phyloP scores from a whole-genome alignment of 1,140 invertebrate species.

The Drosophila mayri region DNA sequence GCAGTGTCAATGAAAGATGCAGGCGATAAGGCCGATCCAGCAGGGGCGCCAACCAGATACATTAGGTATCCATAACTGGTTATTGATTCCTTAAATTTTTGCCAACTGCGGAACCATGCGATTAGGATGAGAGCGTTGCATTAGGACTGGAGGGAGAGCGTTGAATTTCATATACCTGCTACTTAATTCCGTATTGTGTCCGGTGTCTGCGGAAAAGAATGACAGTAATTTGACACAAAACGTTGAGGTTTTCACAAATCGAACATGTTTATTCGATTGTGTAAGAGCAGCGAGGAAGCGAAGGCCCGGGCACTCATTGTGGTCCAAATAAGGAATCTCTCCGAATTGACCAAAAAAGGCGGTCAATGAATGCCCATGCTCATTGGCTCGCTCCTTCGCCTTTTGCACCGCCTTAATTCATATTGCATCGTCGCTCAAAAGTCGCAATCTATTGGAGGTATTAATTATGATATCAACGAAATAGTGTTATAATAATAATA shows the following conservation, averaged over 20 bases:
- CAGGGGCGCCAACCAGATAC: constrained; percentile 26
- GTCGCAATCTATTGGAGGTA: not conserved
- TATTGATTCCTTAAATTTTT: constrained; percentile 59
- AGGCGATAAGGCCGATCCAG: constrained; percentile 56
- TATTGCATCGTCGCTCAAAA: constrained; percentile 28
- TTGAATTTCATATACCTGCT: constrained; percentile 27
- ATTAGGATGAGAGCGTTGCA: constrained; percentile 26
- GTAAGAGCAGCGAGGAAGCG: constrained; percentile 9
- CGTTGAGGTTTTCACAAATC: constrained; percentile 57
- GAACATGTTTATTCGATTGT: constrained; percentile 72
- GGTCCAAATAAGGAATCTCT: constrained; percentile 60
- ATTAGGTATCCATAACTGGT: constrained; percentile 64
- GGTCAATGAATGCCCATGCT: constrained; percentile 23
- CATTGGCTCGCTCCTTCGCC: constrained; percentile 36
- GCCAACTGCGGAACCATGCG: constrained; percentile 20
- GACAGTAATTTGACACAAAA: constrained; percentile 77
- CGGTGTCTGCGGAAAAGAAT: constrained; percentile 59
- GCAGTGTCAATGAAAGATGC: constrained; percentile 58
- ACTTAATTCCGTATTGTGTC: constrained; percentile 50
- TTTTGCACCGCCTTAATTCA: constrained; percentile 38
- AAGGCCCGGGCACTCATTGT: constrained; percentile 42
- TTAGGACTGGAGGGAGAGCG: constrained; percentile 16
- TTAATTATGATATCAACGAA: not conserved
- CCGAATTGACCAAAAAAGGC: constrained; percentile 44
- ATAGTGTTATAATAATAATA: too few species aligned